Conservation (phyloP, 1,140 invertebrate genomes). For the Achatina immaculata region DNA sequence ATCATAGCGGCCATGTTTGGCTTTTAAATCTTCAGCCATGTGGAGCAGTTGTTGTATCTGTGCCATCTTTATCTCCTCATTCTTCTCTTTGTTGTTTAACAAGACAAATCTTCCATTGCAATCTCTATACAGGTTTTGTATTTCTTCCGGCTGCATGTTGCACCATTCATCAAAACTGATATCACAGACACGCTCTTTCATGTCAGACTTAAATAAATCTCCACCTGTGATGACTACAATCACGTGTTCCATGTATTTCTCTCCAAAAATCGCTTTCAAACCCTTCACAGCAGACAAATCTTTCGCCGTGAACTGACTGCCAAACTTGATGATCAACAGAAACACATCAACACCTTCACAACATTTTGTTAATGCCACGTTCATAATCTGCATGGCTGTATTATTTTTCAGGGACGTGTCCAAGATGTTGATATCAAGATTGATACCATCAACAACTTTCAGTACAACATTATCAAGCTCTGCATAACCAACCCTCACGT, state of each 20-base stretch:
- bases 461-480: neutral
- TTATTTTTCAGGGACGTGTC: neutral
- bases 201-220: neutral
- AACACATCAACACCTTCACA: neutral
- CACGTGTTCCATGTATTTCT: neutral
- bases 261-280: neutral
- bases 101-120: constrained; percentile 6
- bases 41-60: neutral
- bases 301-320: neutral
- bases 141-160: neutral
- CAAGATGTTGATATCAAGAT: neutral
- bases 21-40: neutral
- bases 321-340: neutral
- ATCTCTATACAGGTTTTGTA: neutral
- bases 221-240: neutral
- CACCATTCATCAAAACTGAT: neutral
- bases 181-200: neutral
- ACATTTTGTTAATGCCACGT: neutral
- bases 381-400: too few species aligned
- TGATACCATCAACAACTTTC: neutral
- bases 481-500: too few species aligned
- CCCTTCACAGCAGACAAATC: neutral
- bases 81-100: neutral
- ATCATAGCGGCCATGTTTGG: neutral
- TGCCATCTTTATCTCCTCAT: neutral